Base-by-base conservation (phyloP, 2,888 invertebrate species). In the Drosophila niveifrons region DNA sequence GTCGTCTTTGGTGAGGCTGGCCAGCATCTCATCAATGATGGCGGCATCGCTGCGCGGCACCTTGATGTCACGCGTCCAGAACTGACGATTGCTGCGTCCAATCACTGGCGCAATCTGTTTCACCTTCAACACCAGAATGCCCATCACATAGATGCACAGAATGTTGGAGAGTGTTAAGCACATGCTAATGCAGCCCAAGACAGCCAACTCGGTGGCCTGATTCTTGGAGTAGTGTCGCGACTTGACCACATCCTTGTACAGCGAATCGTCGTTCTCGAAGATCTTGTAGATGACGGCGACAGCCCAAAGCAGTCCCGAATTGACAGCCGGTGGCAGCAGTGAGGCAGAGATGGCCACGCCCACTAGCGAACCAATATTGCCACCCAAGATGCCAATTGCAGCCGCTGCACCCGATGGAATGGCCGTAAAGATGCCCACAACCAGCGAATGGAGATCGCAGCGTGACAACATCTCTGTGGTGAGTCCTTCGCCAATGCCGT, bases 301-400 rank as follows among this genome's bases (percentile, higher is more conserved):
- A 0, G 95, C 94, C 95, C 95, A 95, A 0, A 95, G 91, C 0
- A 95, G 90, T 13, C 95, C 95, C 67, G 96, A 95, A 92, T 97
- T 96, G 1, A 96, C 96, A 57, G 96, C 96, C 2, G 97, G 96
- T 0, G 96, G 96, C 64, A 96, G 92, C 13, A 97, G 91, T 0
- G 96, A 96, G 0, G 96, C 96, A 0, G 96, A 96, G 80, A 97
- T 96, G 3, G 96, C 96, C 4, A 96, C 96, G 3, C 96, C 96
- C 0, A 96, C 96, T 7, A 96, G 92, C 0, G 96, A 96, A 0
- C 96, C 95, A 3, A 95, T 94, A 91, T 96, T 96, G 61, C 96
- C 96, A 36, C 96, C 96, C n/a, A 97, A 92, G 10, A 96, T 94
- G 1, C 96, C 95, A 51, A 96, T 92, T 0, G 96, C 96, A 6